Evolutionary conservation across 2,113 vertebrate species (phyloP).

Genomic region (Python bivittatus): DNA sequence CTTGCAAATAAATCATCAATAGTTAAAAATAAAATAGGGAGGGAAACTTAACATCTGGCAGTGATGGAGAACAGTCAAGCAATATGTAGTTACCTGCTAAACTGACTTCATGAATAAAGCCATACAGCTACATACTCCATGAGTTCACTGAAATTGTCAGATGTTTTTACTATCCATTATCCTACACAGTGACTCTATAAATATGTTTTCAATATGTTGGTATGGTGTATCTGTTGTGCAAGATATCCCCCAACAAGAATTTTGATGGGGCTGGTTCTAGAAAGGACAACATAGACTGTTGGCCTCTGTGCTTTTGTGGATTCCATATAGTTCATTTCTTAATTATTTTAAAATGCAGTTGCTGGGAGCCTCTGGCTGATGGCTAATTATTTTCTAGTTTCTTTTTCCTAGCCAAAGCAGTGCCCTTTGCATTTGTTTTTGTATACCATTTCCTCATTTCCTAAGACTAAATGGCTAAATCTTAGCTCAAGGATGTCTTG

Average conservation of each 20-base stretch:
- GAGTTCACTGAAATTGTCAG: background rate
- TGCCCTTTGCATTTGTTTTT: background rate
- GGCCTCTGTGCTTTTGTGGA: background rate
- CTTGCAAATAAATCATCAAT: slow-evolving; percentile 28
- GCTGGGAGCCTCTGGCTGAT: background rate
- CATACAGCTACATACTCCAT: background rate
- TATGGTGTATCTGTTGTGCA: background rate
- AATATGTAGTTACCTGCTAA: background rate
- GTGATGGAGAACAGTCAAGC: background rate
- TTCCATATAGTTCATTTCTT: background rate
- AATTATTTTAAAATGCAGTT: background rate
- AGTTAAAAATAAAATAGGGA: background rate
- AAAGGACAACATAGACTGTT: background rate
- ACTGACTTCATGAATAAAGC: background rate
- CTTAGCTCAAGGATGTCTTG: background rate
- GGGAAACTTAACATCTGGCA: slow-evolving; percentile 5
- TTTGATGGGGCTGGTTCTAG: background rate
- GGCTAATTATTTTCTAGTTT: background rate
- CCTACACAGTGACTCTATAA: slow-evolving; percentile 22
- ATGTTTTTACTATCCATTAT: background rate
- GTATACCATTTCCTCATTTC: background rate
- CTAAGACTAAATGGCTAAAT: background rate
- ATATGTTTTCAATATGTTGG: background rate
- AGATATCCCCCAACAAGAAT: background rate
- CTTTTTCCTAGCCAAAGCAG: background rate